Evolutionary conservation across 2,888 invertebrate genomes (phyloP).

Genomic region (Parelbella ahira): DNA sequence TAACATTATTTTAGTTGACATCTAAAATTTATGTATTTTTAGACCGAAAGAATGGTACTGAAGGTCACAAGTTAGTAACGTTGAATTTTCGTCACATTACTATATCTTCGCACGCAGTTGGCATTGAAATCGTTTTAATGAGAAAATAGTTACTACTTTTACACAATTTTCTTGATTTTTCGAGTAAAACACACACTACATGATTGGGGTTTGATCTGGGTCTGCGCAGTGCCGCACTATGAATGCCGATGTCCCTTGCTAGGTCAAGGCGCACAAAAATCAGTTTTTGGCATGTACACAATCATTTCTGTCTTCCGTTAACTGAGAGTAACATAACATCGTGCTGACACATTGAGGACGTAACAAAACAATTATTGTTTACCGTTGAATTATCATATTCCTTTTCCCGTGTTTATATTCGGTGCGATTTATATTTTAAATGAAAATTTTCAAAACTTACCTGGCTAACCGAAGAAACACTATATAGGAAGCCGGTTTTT

Average conservation of each 20-base stretch:
- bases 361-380: constrained; percentile 26
- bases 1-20: background rate
- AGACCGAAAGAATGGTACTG: constrained; percentile 8
- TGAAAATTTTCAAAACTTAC: constrained; percentile 43
- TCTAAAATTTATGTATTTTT: constrained; percentile 16
- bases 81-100: constrained; percentile 5
- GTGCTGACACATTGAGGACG: constrained; percentile 27
- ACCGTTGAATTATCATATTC: constrained; percentile 34
- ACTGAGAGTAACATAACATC: constrained; percentile 19
- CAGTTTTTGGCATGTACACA: constrained; percentile 43
- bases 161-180: background rate
- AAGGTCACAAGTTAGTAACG: constrained; percentile 6
- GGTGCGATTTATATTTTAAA: constrained; percentile 29
- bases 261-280: constrained; percentile 60
- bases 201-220: constrained; percentile 34
- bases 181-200: constrained; percentile 5
- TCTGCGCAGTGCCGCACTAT: constrained; percentile 45
- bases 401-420: constrained; percentile 34
- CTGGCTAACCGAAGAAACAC: constrained; percentile 35
- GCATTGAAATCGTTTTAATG: constrained; percentile 2
- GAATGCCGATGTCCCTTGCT: constrained; percentile 48
- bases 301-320: constrained; percentile 30
- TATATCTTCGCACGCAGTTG: background rate
- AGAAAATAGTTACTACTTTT: background rate
- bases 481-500: constrained; percentile 1